phyloP scores from a whole-genome alignment of 2,888 invertebrate species.

The Aleiodes testaceus region DNA sequence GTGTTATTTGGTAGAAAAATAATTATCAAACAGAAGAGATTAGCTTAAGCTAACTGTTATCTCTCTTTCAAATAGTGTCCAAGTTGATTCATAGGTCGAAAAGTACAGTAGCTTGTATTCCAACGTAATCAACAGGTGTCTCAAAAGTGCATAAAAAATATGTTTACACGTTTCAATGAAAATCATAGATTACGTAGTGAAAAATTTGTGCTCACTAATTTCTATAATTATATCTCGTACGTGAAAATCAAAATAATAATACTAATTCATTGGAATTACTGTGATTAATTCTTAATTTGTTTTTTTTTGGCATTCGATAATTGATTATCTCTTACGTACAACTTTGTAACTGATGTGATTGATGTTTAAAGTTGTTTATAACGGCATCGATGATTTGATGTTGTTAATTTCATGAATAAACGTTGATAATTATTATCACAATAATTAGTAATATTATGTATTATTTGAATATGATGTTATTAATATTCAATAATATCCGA shows the following conservation, averaged over 20 bases:
- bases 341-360: conserved; percentile 9
- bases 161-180: conserved; percentile 39
- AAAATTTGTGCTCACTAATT: conserved; percentile 16
- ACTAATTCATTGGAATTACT: background rate
- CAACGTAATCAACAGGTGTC: conserved; percentile 56
- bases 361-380: background rate
- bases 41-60: conserved; percentile 7
- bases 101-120: conserved; percentile 43
- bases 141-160: conserved; percentile 57
- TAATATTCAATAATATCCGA: background rate
- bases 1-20: background rate
- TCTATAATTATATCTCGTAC: background rate
- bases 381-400: conserved; percentile 12
- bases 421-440: background rate
- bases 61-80: conserved; percentile 27
- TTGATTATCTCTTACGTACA: conserved; percentile 18
- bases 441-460: conserved; percentile 1
- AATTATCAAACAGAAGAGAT: conserved; percentile 11
- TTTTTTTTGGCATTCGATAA: background rate
- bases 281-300: background rate
- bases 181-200: conserved; percentile 33
- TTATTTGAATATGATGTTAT: background rate
- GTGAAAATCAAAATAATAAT: background rate
- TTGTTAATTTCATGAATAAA: background rate
- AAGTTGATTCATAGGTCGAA: conserved; percentile 41